A percentile compares a stretch with the other conserved stretches of the same genome.
Conservation (phyloP, 2,797 vertebrate species). For the Falco concolor region DNA sequence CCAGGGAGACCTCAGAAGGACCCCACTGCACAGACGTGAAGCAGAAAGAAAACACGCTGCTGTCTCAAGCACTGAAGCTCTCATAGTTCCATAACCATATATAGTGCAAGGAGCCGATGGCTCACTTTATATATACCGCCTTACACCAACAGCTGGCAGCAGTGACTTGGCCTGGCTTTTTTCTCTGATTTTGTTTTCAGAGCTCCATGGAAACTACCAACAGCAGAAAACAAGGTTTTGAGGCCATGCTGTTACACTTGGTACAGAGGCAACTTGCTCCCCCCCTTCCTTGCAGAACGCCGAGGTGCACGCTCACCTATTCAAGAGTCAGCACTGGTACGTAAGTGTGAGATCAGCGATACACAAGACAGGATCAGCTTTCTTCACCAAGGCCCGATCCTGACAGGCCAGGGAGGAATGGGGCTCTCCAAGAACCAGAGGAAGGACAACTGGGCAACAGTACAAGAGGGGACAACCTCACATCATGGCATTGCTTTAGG, state of each 20-base stretch:
- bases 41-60: not conserved
- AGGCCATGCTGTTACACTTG: not conserved
- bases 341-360: not conserved
- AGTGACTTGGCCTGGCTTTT: slow-evolving; percentile 14
- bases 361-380: not conserved
- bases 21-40: not conserved
- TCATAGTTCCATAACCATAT: not conserved
- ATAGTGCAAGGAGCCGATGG: not conserved
- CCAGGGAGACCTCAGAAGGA: not conserved
- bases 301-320: not conserved
- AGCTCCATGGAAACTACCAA: slow-evolving; percentile 35
- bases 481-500: not conserved
- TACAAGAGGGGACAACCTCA: not conserved
- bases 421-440: not conserved
- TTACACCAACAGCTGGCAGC: slow-evolving; percentile 47
- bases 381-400: not conserved
- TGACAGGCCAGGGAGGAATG: not conserved
- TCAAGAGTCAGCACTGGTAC: not conserved
- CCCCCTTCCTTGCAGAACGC: not conserved
- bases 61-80: not conserved
- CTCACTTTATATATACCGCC: not conserved
- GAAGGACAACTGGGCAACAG: not conserved
- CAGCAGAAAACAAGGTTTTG: not conserved
- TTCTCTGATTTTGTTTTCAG: slow-evolving; percentile 16
- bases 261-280: not conserved